A percentile compares a stretch with the other conserved stretches of the same genome.
phyloP scores from a whole-genome alignment of 2,888 invertebrate genomes.

The Steinernema carpocapsae region DNA sequence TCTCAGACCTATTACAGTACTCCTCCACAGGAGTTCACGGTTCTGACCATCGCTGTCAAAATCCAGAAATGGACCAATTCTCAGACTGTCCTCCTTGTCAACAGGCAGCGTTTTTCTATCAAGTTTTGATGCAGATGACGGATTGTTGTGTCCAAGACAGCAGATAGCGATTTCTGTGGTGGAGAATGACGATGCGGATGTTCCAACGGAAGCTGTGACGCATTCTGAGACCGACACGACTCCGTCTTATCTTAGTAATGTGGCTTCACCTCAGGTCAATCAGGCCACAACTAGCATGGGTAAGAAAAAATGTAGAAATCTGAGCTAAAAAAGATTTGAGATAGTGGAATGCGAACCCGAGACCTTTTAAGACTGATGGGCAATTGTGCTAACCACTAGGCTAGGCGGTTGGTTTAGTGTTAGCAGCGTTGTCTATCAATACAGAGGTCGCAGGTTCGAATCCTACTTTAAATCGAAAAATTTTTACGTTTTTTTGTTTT shows the following conservation, averaged over 20 bases:
- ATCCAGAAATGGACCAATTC: conserved; percentile 71
- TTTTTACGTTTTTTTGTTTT: not conserved
- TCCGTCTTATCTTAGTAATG: conserved; percentile 45
- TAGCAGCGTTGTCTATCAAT: not conserved
- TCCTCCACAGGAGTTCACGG: conserved; percentile 38
- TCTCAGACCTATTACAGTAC: conserved; percentile 57
- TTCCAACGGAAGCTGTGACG: conserved; percentile 42
- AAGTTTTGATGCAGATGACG: conserved; percentile 69
- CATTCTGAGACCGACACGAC: conserved; percentile 48
- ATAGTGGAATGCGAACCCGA: not conserved
- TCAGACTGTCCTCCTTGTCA: conserved; percentile 87
- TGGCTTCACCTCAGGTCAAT: conserved; percentile 38
- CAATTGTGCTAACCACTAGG: not conserved
- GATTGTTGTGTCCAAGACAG: conserved; percentile 63
- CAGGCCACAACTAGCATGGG: not conserved
- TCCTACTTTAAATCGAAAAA: not conserved
- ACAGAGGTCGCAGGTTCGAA: not conserved
- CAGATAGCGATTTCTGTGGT: conserved; percentile 55
- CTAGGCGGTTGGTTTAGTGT: not conserved
- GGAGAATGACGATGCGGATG: conserved; percentile 36
- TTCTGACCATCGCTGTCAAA: conserved; percentile 70
- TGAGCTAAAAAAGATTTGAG: not conserved
- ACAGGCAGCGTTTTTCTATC: conserved; percentile 91
- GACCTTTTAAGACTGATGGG: not conserved
- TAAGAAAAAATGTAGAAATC: not conserved